Evolutionary conservation across 2,888 invertebrate species (phyloP).

Genomic region (Acleris literana): DNA sequence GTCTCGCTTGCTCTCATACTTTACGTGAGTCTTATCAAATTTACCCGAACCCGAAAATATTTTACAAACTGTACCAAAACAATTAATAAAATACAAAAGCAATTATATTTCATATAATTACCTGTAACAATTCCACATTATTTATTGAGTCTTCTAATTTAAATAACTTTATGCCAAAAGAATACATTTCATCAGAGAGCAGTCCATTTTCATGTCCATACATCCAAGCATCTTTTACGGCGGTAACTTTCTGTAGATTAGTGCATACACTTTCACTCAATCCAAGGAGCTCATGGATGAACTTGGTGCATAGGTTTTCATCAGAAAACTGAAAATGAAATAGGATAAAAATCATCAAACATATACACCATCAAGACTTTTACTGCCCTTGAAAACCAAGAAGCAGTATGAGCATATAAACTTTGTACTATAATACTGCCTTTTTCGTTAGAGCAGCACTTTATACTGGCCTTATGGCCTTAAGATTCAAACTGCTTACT

Average conservation of each 20-base stretch:
- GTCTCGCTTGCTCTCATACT: too few species aligned
- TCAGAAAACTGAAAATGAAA: conserved; percentile 64
- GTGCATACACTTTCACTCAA: conserved; percentile 57
- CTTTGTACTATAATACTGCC: too few species aligned
- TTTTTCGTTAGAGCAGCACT: too few species aligned
- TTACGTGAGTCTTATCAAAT: too few species aligned
- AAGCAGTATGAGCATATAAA: too few species aligned
- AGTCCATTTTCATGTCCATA: conserved; percentile 67
- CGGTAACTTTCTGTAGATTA: conserved; percentile 60
- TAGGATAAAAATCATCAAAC: neutral
- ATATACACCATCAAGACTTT: too few species aligned
- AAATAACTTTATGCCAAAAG: conserved; percentile 68
- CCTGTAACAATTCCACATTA: conserved; percentile 61
- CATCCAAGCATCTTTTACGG: conserved; percentile 71
- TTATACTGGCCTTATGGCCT: too few species aligned
- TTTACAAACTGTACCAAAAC: too few species aligned
- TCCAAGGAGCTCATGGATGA: conserved; percentile 66
- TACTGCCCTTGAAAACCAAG: too few species aligned
- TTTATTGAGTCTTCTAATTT: conserved; percentile 62
- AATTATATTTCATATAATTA: conserved; percentile 41
- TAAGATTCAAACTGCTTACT: too few species aligned
- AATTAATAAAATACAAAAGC: too few species aligned
- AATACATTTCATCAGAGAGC: conserved; percentile 69
- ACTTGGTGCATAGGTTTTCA: conserved; percentile 66
- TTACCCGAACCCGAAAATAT: too few species aligned